Conservation (phyloP, 1,140 invertebrate species). For the Dendroctonus valens region DNA sequence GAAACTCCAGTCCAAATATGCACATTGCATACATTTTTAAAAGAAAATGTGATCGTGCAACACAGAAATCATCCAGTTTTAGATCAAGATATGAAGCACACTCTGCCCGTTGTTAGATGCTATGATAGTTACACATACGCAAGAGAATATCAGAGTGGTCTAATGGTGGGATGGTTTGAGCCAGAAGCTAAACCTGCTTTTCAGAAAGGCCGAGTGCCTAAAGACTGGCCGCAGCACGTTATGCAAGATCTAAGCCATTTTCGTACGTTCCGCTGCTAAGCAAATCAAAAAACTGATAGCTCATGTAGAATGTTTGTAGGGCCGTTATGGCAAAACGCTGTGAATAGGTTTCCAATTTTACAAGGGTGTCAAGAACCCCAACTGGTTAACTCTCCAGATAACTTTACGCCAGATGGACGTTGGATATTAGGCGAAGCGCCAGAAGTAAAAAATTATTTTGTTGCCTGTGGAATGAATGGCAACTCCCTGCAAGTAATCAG, state of each 20-base stretch:
- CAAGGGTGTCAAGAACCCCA: slow-evolving; percentile 56
- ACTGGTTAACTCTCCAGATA: slow-evolving; percentile 70
- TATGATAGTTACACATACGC: slow-evolving; percentile 68
- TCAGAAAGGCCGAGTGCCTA: slow-evolving; percentile 57
- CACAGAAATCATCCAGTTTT: not conserved
- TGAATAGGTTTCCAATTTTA: slow-evolving; percentile 66
- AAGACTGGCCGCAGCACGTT: slow-evolving; percentile 59
- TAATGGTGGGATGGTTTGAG: slow-evolving; percentile 70
- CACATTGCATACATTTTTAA: no score
- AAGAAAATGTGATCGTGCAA: no score
- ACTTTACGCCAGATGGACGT: slow-evolving; percentile 72
- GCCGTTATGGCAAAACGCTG: slow-evolving; percentile 60
- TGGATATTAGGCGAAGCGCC: slow-evolving; percentile 73
- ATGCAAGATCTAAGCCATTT: slow-evolving; percentile 66
- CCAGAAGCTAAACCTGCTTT: slow-evolving; percentile 65
- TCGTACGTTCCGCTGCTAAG: slow-evolving; percentile 45
- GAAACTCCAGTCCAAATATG: no score
- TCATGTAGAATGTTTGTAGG: slow-evolving; percentile 38
- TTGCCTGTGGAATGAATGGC: slow-evolving; percentile 72
- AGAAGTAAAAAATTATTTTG: slow-evolving; percentile 77
- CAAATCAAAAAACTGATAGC: slow-evolving; percentile 1
- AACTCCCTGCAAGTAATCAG: slow-evolving; percentile 56
- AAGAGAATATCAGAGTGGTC: slow-evolving; percentile 57
- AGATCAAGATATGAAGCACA: slow-evolving; percentile 37
- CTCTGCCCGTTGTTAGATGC: slow-evolving; percentile 62